Evolutionary conservation across 2,797 vertebrate species (phyloP).

Genomic region (Gila robusta): DNA sequence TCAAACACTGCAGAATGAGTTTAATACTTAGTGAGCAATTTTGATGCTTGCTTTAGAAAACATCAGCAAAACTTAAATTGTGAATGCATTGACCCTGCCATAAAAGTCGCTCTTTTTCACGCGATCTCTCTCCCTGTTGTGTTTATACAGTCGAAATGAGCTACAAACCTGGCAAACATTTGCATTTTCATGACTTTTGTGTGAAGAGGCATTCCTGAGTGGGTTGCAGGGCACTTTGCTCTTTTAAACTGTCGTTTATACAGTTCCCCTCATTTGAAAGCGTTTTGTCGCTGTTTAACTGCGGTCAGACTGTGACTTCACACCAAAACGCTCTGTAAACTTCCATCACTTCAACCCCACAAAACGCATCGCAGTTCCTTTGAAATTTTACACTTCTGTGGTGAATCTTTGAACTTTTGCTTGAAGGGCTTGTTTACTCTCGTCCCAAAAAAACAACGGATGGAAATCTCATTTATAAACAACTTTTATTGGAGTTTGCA

Average conservation of each 20-base stretch:
- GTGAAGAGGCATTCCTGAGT: conserved; percentile 63
- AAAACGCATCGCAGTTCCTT: conserved; percentile 66
- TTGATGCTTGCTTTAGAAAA: conserved; percentile 55
- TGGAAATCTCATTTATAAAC: conserved; percentile 26
- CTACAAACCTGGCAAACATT: conserved; percentile 71
- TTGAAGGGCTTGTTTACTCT: conserved; percentile 29
- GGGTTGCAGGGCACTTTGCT: conserved; percentile 61
- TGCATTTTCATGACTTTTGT: conserved; percentile 71
- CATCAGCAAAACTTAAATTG: conserved; percentile 71
- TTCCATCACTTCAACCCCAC: conserved; percentile 67
- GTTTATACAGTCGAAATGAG: conserved; percentile 65
- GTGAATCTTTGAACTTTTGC: conserved; percentile 70
- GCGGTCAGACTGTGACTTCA: conserved; percentile 70
- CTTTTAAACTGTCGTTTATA: conserved; percentile 70
- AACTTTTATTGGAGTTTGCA: conserved; percentile 5
- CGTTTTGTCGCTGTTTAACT: conserved; percentile 72
- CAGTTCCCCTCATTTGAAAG: conserved; percentile 72
- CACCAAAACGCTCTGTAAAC: conserved; percentile 73
- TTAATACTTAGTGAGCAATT: background rate
- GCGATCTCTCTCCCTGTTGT: background rate
- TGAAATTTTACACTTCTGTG: conserved; percentile 71
- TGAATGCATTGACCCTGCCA: conserved; percentile 73
- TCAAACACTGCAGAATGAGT: background rate
- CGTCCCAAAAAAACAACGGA: background rate
- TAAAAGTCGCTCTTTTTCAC: conserved; percentile 42